Conservation (phyloP, 2,797 vertebrate genomes). For the Psittacula derbiana region DNA sequence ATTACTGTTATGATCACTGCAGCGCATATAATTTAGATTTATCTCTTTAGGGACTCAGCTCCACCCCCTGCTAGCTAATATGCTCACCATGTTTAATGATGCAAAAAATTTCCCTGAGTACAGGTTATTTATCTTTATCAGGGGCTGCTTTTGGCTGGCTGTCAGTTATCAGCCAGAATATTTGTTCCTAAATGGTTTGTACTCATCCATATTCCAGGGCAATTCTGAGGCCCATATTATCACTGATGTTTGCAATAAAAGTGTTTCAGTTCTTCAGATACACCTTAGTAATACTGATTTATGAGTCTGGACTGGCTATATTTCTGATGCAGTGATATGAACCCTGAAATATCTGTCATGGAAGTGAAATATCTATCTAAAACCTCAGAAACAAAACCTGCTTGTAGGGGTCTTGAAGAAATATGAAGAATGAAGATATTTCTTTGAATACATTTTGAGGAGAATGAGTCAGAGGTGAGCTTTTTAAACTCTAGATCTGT, state of each 20-base stretch:
- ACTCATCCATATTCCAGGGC: constrained; percentile 81
- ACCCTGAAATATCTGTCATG: constrained; percentile 74
- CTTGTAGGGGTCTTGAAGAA: constrained; percentile 41
- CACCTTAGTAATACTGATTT: constrained; percentile 78
- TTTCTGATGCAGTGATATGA: constrained; percentile 73
- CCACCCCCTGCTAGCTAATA: constrained; percentile 87
- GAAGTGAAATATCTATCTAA: constrained; percentile 71
- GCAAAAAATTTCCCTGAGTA: constrained; percentile 90
- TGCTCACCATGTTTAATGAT: constrained; percentile 92
- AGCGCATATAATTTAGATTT: constrained; percentile 85
- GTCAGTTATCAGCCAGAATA: constrained; percentile 81
- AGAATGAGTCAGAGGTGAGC: constrained; percentile 13
- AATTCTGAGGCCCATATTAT: constrained; percentile 73
- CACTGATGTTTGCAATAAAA: constrained; percentile 75
- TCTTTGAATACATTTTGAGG: constrained; percentile 53
- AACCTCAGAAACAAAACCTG: constrained; percentile 50
- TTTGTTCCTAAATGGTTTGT: constrained; percentile 79
- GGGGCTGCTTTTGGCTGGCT: constrained; percentile 76
- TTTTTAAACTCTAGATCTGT: constrained; percentile 15
- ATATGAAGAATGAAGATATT: constrained; percentile 52
- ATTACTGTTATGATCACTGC: constrained; percentile 84
- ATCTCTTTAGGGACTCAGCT: constrained; percentile 86
- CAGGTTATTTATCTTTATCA: constrained; percentile 93
- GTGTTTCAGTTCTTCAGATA: constrained; percentile 74
- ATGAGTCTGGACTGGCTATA: constrained; percentile 70